Conservation (phyloP, 2,797 vertebrate genomes). For the Anableps anableps region DNA sequence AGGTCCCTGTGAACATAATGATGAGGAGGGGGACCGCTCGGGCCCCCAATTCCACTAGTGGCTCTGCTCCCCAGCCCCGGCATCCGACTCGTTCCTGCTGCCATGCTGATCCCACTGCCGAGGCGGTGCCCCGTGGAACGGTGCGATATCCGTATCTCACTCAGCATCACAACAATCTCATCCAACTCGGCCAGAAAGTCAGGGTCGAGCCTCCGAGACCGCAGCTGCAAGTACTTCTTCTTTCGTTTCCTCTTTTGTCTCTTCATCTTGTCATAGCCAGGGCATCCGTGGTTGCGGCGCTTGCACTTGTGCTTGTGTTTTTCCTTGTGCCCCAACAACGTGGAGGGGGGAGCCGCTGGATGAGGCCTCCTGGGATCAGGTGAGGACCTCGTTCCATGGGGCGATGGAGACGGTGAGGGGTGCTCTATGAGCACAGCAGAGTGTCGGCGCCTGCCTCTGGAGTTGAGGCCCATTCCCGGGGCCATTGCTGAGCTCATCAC, state of each 20-base stretch:
- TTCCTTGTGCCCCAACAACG: slow-evolving; percentile 89
- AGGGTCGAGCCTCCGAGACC: slow-evolving; percentile 90
- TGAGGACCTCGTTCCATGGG: slow-evolving; percentile 78
- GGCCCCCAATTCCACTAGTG: slow-evolving; percentile 66
- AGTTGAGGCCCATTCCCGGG: slow-evolving; percentile 82
- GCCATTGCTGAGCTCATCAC: slow-evolving; percentile 80
- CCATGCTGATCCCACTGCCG: slow-evolving; percentile 74
- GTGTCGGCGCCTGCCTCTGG: slow-evolving; percentile 88
- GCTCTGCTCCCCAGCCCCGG: slow-evolving; percentile 70
- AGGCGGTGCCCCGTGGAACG: slow-evolving; percentile 83
- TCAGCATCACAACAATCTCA: slow-evolving; percentile 90
- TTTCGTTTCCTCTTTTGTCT: slow-evolving; percentile 97
- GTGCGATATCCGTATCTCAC: slow-evolving; percentile 94
- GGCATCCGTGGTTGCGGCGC: slow-evolving; percentile 91
- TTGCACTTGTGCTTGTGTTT: slow-evolving; percentile 99
- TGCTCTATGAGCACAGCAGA: slow-evolving; percentile 87
- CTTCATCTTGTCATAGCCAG: slow-evolving; percentile 95
- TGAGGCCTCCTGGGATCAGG: slow-evolving; percentile 80
- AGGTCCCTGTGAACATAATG: slow-evolving; percentile 95
- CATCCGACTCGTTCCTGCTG: slow-evolving; percentile 70
- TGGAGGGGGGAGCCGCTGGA: slow-evolving; percentile 74
- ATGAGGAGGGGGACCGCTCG: slow-evolving; percentile 84
- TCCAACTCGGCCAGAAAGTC: slow-evolving; percentile 95
- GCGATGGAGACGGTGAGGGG: slow-evolving; percentile 86
- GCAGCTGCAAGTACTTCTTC: slow-evolving; percentile 96